Percentiles rank a stretch among this genome's conserved stretches.
Evolutionary conservation across 1,140 invertebrate species (phyloP).

Genomic region (Goniozus legneri): DNA sequence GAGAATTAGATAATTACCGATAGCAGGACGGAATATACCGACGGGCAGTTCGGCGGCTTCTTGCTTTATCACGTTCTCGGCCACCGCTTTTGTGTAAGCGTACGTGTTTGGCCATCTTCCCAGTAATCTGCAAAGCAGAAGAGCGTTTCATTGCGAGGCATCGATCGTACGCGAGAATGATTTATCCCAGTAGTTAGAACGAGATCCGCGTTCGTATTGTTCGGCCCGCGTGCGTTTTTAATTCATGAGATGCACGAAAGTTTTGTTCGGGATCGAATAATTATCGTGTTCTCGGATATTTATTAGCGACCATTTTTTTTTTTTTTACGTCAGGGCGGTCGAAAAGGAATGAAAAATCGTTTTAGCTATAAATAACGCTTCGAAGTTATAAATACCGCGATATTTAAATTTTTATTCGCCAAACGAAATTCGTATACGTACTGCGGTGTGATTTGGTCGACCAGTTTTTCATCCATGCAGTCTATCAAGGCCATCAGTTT

Average conservation of each 20-base stretch:
- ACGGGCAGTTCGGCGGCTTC: conserved; percentile 60
- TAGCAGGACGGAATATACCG: conserved; percentile 76
- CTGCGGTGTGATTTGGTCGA: conserved; percentile 65
- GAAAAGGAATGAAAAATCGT: too few relatives aligned
- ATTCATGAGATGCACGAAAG: too few relatives aligned
- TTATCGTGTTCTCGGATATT: too few relatives aligned
- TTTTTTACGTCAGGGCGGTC: too few relatives aligned
- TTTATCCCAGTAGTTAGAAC: too few relatives aligned
- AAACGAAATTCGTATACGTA: conserved; percentile 30
- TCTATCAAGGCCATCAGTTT: conserved; percentile 66
- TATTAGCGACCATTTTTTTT: too few relatives aligned
- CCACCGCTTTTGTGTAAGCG: conserved; percentile 69
- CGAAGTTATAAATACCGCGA: background rate
- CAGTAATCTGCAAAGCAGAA: conserved; percentile 47
- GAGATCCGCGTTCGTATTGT: too few relatives aligned
- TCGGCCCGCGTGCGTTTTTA: too few relatives aligned
- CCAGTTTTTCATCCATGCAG: conserved; percentile 62
- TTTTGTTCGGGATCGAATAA: too few relatives aligned
- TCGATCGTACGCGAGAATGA: too few relatives aligned
- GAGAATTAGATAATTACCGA: conserved; percentile 52
- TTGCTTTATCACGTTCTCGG: conserved; percentile 61
- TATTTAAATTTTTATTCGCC: background rate
- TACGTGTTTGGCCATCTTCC: conserved; percentile 69
- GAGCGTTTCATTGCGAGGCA: background rate
- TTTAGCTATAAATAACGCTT: background rate